These are phyloP conservation scores for Odobenus rosmarus DNA, from an alignment of 2,113 vertebrate species.

Conservation along the genomic window DNA sequence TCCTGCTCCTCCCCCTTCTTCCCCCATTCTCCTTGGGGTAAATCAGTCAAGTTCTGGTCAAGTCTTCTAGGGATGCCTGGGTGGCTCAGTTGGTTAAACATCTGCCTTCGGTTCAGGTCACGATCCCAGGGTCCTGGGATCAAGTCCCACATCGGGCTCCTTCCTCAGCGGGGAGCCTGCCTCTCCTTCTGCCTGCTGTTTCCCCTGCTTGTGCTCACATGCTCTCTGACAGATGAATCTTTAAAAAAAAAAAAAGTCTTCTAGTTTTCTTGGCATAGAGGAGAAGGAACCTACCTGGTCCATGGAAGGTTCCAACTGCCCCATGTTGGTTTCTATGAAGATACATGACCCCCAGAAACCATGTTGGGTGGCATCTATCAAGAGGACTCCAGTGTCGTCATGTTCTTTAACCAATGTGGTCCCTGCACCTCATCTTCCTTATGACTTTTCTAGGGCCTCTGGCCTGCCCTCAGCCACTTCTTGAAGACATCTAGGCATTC, in stretches of 20 bases:
- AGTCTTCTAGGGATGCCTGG: background rate
- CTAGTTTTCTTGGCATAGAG: background rate
- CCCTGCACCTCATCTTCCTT: background rate
- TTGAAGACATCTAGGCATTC: background rate
- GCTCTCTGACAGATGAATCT: background rate
- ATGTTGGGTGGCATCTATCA: background rate
- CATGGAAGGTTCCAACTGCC: background rate
- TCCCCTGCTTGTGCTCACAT: background rate
- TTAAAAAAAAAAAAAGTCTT: background rate
- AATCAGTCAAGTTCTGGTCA: background rate
- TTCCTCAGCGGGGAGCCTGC: background rate
- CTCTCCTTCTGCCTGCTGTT: background rate
- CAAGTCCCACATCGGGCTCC: background rate
- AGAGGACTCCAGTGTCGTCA: background rate
- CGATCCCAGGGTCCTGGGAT: background rate
- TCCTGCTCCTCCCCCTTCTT: background rate
- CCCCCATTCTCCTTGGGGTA: background rate
- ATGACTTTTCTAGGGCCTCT: background rate
- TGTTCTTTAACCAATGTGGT: background rate
- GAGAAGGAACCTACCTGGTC: background rate
- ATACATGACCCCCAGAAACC: background rate
- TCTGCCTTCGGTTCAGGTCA: background rate
- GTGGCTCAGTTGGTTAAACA: background rate
- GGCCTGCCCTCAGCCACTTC: background rate
- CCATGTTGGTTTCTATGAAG: background rate